Conservation (phyloP, 2,888 invertebrate species). For the Mythimna vitellina region DNA sequence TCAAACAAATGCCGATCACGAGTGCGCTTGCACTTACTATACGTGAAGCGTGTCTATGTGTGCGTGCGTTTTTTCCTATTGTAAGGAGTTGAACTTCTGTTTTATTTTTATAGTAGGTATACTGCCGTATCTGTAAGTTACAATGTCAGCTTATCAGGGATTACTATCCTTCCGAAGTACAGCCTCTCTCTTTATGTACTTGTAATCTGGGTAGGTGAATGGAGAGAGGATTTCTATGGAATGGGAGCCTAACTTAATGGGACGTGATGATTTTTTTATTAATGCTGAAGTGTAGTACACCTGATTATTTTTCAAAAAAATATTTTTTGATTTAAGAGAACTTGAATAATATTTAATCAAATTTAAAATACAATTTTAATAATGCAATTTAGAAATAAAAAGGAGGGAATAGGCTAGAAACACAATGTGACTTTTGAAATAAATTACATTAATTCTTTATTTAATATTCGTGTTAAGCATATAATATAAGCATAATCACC, state of each 20-base stretch:
- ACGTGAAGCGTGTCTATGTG: neutral
- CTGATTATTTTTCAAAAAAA: neutral
- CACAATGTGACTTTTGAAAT: neutral
- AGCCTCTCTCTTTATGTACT: slow-evolving; percentile 41
- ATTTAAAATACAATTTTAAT: neutral
- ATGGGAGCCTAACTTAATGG: slow-evolving; percentile 21
- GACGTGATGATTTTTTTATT: slow-evolving; percentile 14
- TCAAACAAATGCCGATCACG: neutral
- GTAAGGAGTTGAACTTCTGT: slow-evolving; percentile 1
- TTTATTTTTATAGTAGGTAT: neutral
- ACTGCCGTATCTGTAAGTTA: slow-evolving; percentile 42
- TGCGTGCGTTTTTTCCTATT: neutral
- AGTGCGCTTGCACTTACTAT: neutral
- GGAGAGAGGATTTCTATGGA: slow-evolving; percentile 20
- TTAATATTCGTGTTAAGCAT: neutral
- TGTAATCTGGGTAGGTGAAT: slow-evolving; percentile 39
- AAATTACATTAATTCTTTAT: neutral
- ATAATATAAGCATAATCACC: too few species aligned
- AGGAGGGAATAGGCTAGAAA: too few species aligned
- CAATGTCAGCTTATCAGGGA: slow-evolving; percentile 54
- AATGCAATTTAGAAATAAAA: neutral
- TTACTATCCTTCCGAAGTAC: slow-evolving; percentile 46
- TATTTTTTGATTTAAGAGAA: too few species aligned
- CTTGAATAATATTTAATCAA: too few species aligned
- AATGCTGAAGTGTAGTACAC: neutral